Percentiles rank a stretch among this genome's conserved stretches.
Conservation (phyloP, 2,797 vertebrate species). For the Heliangelus exortis region DNA sequence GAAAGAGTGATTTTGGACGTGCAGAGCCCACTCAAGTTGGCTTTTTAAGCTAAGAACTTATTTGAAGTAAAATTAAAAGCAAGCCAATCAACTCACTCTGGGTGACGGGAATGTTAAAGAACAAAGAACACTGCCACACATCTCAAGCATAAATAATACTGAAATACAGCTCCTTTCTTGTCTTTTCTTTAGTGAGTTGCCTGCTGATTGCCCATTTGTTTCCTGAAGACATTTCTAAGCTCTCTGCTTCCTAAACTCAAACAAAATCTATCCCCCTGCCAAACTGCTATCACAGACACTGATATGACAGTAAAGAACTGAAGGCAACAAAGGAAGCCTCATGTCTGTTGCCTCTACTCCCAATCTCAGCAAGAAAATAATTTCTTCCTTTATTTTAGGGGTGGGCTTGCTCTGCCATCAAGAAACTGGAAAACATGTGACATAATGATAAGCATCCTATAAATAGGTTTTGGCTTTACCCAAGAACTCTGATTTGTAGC, state of each 20-base stretch:
- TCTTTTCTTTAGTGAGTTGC: background rate
- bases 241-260: background rate
- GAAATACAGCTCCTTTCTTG: background rate
- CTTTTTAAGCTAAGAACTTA: background rate
- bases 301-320: background rate
- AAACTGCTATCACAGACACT: background rate
- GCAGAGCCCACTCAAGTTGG: background rate
- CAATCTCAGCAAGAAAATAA: background rate
- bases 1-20: background rate
- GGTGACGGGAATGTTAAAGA: background rate
- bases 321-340: background rate
- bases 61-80: constrained; percentile 1
- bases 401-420: background rate
- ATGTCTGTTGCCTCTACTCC: background rate
- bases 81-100: background rate
- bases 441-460: background rate
- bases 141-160: background rate
- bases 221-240: background rate
- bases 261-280: background rate
- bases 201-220: background rate
- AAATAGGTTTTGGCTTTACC: constrained; percentile 11
- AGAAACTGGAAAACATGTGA: background rate
- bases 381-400: background rate
- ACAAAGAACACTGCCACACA: background rate
- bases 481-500: background rate